Evolutionary conservation across 2,888 invertebrate species (phyloP).

Genomic region (Synergus laeviventris): DNA sequence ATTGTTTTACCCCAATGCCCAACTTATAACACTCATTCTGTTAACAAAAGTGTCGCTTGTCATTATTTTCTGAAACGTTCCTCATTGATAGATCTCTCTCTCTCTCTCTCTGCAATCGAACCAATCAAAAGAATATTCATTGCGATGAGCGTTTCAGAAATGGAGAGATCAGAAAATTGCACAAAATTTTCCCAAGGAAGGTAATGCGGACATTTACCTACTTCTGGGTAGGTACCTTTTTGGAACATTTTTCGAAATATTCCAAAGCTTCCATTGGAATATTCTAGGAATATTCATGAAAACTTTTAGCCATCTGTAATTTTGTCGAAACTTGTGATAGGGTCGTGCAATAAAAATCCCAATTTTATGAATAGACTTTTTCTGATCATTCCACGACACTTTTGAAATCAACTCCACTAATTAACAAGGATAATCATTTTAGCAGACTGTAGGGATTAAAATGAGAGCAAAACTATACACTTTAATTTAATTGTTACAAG

Average conservation of each 20-base stretch:
- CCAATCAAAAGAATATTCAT: no score
- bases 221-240: no score
- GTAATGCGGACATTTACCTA: no score
- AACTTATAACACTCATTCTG: background rate
- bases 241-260: no score
- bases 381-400: slow-evolving; percentile 15
- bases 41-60: background rate
- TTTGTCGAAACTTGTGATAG: slow-evolving; percentile 48
- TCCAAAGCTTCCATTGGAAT: no score
- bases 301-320: no score
- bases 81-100: background rate
- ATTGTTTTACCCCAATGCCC: slow-evolving; percentile 8
- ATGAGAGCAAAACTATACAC: background rate
- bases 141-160: background rate
- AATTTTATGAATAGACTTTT: slow-evolving; percentile 3
- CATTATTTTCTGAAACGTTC: background rate
- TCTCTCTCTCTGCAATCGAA: no score
- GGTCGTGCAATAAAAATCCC: slow-evolving; percentile 49
- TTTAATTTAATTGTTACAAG: background rate
- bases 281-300: no score
- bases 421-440: background rate
- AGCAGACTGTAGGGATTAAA: background rate
- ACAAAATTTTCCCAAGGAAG: no score
- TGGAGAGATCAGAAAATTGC: slow-evolving; percentile 19
- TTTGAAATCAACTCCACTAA: background rate